Conservation (phyloP, 1,140 invertebrate species). For the Sweltsa coloradensis region DNA sequence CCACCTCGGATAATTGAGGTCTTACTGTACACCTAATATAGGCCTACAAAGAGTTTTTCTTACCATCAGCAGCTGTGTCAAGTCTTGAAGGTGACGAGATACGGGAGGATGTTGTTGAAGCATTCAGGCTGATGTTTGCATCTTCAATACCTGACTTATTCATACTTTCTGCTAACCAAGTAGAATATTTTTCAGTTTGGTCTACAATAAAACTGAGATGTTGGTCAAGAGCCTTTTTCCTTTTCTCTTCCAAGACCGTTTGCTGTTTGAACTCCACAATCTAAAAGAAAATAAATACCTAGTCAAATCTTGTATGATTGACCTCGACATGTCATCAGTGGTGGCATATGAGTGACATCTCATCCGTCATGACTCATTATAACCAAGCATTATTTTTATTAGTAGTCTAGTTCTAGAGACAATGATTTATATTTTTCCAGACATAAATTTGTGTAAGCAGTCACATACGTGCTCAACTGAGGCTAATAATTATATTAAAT, state of each 20-base stretch:
- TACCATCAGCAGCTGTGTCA: slow-evolving; percentile 33
- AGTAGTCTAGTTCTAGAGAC: too few relatives aligned
- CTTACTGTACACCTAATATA: slow-evolving; percentile 2
- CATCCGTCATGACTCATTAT: too few relatives aligned
- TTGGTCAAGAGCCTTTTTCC: slow-evolving; percentile 90
- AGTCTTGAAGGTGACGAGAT: slow-evolving; percentile 29
- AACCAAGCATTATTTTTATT: too few relatives aligned
- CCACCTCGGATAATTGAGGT: too few relatives aligned
- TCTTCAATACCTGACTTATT: slow-evolving; percentile 40
- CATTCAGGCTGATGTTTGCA: slow-evolving; percentile 18
- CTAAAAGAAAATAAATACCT: slow-evolving; percentile 34
- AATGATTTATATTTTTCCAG: too few relatives aligned
- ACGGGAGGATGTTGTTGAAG: slow-evolving; percentile 27
- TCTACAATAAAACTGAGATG: slow-evolving; percentile 98
- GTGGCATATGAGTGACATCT: too few relatives aligned
- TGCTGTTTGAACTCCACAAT: slow-evolving; percentile 92
- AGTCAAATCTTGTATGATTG: too few relatives aligned
- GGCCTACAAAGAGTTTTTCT: slow-evolving; percentile 20
- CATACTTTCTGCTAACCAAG: slow-evolving; percentile 72
- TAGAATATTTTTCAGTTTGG: slow-evolving; percentile 96
- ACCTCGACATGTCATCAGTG: too few relatives aligned
- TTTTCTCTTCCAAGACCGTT: slow-evolving; percentile 82
- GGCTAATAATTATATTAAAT: too few relatives aligned
- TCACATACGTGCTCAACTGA: too few relatives aligned
- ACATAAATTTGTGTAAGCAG: too few relatives aligned